Conservation (phyloP, 2,888 invertebrate genomes). For the Ecliptopera silaceata region DNA sequence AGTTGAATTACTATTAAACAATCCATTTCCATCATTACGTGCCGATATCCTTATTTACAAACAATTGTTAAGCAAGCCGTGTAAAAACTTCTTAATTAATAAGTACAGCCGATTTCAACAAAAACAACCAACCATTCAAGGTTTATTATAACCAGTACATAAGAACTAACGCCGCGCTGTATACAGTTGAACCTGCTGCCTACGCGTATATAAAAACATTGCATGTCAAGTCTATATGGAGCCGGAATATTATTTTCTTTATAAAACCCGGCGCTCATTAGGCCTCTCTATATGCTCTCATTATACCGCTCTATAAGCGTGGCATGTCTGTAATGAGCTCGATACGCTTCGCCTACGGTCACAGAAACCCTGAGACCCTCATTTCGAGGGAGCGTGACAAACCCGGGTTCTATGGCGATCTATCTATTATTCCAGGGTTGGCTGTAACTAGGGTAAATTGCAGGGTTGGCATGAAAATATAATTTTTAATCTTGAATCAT, state of each 20-base stretch:
- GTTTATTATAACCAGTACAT: no score
- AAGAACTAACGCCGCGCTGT: no score
- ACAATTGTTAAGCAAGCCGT: no score
- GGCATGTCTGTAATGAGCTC: slow-evolving; percentile 29
- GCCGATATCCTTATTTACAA: no score
- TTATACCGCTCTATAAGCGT: slow-evolving; percentile 30
- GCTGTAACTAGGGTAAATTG: slow-evolving; percentile 13
- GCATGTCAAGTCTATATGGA: slow-evolving; percentile 11
- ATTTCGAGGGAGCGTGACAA: slow-evolving; percentile 25
- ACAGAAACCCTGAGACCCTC: slow-evolving; percentile 30
- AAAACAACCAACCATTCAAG: no score
- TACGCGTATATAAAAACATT: slow-evolving; percentile 1
- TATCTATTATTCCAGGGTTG: slow-evolving; percentile 31
- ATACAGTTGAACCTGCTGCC: neutral
- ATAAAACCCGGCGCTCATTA: slow-evolving; percentile 15
- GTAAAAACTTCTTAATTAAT: no score
- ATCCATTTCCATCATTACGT: no score
- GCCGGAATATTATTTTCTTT: slow-evolving; percentile 23
- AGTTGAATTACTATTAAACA: no score
- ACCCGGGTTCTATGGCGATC: slow-evolving; percentile 21
- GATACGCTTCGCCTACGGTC: slow-evolving; percentile 30
- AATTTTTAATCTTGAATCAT: slow-evolving; percentile 10
- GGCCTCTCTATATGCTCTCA: slow-evolving; percentile 23
- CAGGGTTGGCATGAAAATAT: slow-evolving; percentile 22
- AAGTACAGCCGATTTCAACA: no score